Evolutionary conservation across 2,113 vertebrate species (phyloP).

Genomic region (Xerus inauris): DNA sequence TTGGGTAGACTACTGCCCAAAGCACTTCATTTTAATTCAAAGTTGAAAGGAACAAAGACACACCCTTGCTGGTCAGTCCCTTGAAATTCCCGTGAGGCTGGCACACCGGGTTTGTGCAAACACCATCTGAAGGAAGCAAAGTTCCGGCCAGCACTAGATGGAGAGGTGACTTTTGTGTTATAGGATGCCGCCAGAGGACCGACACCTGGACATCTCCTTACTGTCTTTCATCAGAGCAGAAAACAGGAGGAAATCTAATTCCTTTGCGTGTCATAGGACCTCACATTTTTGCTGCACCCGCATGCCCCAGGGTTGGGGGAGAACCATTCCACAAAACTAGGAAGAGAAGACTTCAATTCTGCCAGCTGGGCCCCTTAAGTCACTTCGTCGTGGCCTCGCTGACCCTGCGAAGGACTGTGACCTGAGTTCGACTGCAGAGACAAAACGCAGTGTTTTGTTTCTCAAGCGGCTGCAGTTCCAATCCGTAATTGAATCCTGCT

Average conservation of each 20-base stretch:
- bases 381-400: background rate
- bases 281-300: background rate
- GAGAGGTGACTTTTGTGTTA: background rate
- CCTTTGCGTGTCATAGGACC: background rate
- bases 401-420: background rate
- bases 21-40: background rate
- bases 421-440: background rate
- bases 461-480: background rate
- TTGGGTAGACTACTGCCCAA: background rate
- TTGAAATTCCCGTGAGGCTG: background rate
- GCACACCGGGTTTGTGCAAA: background rate
- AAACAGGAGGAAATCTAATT: background rate
- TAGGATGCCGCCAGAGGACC: background rate
- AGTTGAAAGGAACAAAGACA: background rate
- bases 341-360: background rate
- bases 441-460: fast-evolving
- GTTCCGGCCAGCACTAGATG: background rate
- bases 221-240: background rate
- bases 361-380: background rate
- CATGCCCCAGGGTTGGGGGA: background rate
- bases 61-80: background rate
- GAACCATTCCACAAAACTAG: background rate
- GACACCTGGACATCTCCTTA: background rate
- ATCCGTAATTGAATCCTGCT: background rate
- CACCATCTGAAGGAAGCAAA: background rate